A percentile compares a stretch with the other conserved stretches of the same genome.
These are phyloP conservation scores for Emesis furor DNA, from an alignment of 2,888 invertebrate genomes.

Conservation along the genomic window DNA sequence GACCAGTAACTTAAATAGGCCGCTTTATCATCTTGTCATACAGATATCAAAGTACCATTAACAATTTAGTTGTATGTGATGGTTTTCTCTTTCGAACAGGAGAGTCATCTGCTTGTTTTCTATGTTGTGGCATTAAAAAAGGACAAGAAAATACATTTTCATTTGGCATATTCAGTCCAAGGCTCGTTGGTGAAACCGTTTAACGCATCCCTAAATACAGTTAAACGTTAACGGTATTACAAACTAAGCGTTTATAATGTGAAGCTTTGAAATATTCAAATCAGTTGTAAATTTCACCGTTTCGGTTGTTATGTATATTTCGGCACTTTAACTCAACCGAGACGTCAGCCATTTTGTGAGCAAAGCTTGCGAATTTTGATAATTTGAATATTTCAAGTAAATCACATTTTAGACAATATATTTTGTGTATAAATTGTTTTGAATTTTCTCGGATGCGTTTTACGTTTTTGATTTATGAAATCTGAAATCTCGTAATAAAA, in stretches of 20 bases:
- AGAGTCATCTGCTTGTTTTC: too few relatives aligned
- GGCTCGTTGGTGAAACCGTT: too few relatives aligned
- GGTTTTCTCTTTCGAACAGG: too few relatives aligned
- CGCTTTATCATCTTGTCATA: too few relatives aligned
- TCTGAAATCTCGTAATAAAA: too few relatives aligned
- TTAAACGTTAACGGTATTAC: neutral
- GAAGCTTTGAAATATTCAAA: constrained; percentile 38
- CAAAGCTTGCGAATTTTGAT: neutral
- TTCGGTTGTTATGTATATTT: constrained; percentile 20
- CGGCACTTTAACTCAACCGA: neutral
- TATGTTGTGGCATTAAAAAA: too few relatives aligned
- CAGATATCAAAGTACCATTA: too few relatives aligned
- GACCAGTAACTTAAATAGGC: too few relatives aligned
- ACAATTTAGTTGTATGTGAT: too few relatives aligned
- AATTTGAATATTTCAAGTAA: neutral
- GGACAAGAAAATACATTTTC: too few relatives aligned
- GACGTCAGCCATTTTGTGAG: neutral
- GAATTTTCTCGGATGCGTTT: neutral
- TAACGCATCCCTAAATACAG: too few relatives aligned
- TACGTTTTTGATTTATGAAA: neutral
- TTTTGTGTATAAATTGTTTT: neutral
- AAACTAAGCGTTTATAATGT: neutral
- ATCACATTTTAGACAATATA: neutral
- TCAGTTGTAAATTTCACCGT: constrained; percentile 23
- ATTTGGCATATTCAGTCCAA: too few relatives aligned